These are phyloP conservation scores for Micronycteris hirsuta DNA, from an alignment of 2,113 vertebrate genomes.

Conservation along the genomic window DNA sequence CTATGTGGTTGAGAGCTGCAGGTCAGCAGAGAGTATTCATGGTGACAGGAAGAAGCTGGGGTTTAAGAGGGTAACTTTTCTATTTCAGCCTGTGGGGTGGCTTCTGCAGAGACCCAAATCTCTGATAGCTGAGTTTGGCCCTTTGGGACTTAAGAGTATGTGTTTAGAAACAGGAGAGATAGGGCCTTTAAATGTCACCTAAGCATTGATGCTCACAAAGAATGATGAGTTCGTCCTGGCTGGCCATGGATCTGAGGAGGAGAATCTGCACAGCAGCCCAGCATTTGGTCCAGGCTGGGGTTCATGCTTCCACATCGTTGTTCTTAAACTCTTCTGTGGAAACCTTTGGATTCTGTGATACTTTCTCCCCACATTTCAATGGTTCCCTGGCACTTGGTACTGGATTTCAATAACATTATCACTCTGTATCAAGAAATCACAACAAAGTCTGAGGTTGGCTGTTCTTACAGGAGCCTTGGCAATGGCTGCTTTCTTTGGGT, in stretches of 20 bases:
- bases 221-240: background rate
- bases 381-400: background rate
- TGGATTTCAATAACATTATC: background rate
- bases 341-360: background rate
- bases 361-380: background rate
- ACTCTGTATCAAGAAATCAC: background rate
- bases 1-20: background rate
- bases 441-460: background rate
- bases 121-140: background rate
- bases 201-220: background rate
- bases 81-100: background rate
- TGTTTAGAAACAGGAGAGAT: conserved; percentile 8
- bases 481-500: background rate
- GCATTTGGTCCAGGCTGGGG: background rate
- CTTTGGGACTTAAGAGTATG: background rate
- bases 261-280: background rate
- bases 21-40: background rate
- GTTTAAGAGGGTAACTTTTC: background rate
- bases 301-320: background rate
- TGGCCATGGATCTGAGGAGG: too few species aligned
- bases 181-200: background rate
- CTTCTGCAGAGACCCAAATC: background rate
- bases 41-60: background rate
- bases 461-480: background rate
- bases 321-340: background rate